Base-by-base conservation (phyloP, 2,888 invertebrate species). In the Chydorus sphaericus region DNA sequence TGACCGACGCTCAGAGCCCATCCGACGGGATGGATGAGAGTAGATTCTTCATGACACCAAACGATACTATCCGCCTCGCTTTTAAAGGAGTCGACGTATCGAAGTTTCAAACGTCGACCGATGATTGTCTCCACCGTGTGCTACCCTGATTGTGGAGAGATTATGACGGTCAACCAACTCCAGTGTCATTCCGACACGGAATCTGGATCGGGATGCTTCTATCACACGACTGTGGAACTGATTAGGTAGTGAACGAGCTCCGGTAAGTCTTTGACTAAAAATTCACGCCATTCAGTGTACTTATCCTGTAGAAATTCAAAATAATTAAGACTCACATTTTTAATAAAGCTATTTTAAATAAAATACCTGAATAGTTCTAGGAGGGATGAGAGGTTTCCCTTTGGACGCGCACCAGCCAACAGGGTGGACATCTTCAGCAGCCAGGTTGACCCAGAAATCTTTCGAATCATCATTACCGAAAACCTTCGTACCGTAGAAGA, bases 391-490 rank as follows among this genome's bases (percentile, higher is more conserved):
- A 2, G 93, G 93, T 68, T 93, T 92, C 30, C 92, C 92, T 59
- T 92, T 80, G 0, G 90, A 88, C 4, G 94, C 94, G 73, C 94
- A 94, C 94, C 96, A 97, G 6, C 96, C 96, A 4, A 97, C 93
- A 16, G 92, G 90, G 71, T 94, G 92, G n/a, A 97, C 88, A 67
- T 88, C 85, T 20, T 88, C 84, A 59, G 89, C 87, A 70, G 93
- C 92, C 52, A 97, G 73, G 65, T 93, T 93, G 5, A 94, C 85
- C 96, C 96, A 97, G 70, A 97, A 96, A 70, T 97, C 96, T 69
- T 88, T 85, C 28, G 84, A 80, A 57, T 80, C 76, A 67, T 92
- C 89, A 60, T 80, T 80, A 29, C 89, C 91, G n/a, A 68, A 92
- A 93, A 6, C 96, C 97, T 74, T 96, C 94, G 69, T 92, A 97